Evolutionary conservation across 2,113 vertebrate species (phyloP), one percentile per base, ranked within the genome.

Genomic region (Clinocottus analis): DNA sequence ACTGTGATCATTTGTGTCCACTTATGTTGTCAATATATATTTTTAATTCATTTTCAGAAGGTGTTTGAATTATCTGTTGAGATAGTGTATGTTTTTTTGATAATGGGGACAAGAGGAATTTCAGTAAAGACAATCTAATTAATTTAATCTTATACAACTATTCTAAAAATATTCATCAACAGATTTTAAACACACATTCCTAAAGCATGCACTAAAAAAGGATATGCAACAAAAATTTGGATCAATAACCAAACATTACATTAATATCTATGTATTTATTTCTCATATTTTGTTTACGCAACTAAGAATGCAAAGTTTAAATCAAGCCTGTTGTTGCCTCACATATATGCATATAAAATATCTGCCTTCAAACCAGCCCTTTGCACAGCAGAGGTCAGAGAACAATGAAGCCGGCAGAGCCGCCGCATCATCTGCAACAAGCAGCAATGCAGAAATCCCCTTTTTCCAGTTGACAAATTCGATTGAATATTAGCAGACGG

Each of bases 401-500:
- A 14, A 27, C 13, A 72, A 41, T 49, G 49, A 73, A 53, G 66
- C 76, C 74, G 35, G 60, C 11, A 45, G 21, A 77, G 43, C 55
- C 43, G 43, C 55, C 43, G 37, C n/a, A 25, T 77, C 65, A 72
- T 68, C 61, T 78, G 67, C 51, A 81, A 56, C 31, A 72, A 16
- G 41, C 78, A 33, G 35, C 1, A 14, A 72, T 49, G 80, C 60
- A 77, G 49, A 75, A 85, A 77, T 84, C 39, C 19, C 4, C 13
- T 43, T 37, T 83, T 81, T 73, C 49, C 33, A 29, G 58, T 37
- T 70, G 62, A 80, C 60, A 67, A 3, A 70, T 73, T 59, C 67
- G 41, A 75, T 73, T 56, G 33, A 67, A 49, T 67, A 78, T 62
- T 45, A 82, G 19, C 69, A 68, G 49, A 31, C 33, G 11, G 53